phyloP scores from a whole-genome alignment of 2,888 invertebrate genomes.

The Pachycephus smyrnensis region DNA sequence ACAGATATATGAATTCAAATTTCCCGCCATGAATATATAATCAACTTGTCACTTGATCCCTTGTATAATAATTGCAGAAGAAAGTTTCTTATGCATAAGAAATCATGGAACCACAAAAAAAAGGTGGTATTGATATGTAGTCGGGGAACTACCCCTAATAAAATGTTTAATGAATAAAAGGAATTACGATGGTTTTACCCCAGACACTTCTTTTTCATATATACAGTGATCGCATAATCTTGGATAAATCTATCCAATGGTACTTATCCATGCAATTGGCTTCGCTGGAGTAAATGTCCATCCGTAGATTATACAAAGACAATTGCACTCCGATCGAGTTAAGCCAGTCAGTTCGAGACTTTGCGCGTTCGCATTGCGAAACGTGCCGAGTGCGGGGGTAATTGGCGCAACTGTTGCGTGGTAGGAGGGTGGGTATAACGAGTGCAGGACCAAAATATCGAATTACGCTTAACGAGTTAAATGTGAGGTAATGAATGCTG shows the following conservation, averaged over 20 bases:
- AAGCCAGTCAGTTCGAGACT: background rate
- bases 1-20: no score
- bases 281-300: background rate
- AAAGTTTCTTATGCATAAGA: no score
- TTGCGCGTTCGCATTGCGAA: background rate
- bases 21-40: no score
- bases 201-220: background rate
- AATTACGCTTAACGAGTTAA: conserved; percentile 31
- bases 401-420: background rate
- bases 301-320: background rate
- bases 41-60: no score
- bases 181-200: background rate
- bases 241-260: background rate
- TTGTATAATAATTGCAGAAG: no score
- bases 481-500: conserved; percentile 17
- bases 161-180: no score
- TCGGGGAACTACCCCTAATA: background rate
- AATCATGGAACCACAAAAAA: background rate
- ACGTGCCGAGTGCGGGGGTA: background rate
- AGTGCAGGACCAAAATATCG: conserved; percentile 21
- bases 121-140: background rate
- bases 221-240: background rate
- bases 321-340: background rate
- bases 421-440: conserved; percentile 8
- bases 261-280: background rate